Base-by-base conservation (phyloP, 2,888 invertebrate genomes). In the Athalia rosae region DNA sequence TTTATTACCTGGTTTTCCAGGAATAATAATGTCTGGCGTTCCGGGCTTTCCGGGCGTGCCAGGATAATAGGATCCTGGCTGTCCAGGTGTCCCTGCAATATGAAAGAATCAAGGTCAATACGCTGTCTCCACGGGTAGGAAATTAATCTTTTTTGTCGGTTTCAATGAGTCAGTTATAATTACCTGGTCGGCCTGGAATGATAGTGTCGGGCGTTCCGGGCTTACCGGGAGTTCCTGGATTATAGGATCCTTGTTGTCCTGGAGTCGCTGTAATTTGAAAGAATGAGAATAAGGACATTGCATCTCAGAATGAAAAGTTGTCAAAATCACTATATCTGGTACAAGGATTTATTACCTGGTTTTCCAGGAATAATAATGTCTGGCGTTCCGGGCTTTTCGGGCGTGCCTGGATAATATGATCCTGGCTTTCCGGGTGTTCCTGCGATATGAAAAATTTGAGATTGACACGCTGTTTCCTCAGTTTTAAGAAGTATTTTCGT, bases 231-330 rank as follows among this genome's bases (percentile, higher is more conserved):
- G 66, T 62, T 7, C 79, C 81, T 48, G 56, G 4, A 13, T 4
- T 11, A 11, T 13, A 6, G 11, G 56, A 56, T 56, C n/a, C 71
- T 71, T 71, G 71, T 58, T 71, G 71, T 41, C 56, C 71, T 5
- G 71, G 71, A 8, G 56, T 81, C 56, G 77, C 91, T 91, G 88
- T 83, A 61, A 82, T 82, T 4, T 85, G 86, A n/a, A 84, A 81
- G 5, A 28, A 28, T 53, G 81, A 85, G 41, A 79, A n/a, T n/a
- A n/a, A n/a, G n/a, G n/a, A n/a, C n/a, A n/a, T n/a, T n/a, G n/a
- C n/a, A n/a, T n/a, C n/a, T n/a, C n/a, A n/a, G n/a, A n/a, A n/a
- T n/a, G n/a, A n/a, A n/a, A n/a, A n/a, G n/a, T n/a, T n/a, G n/a
- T n/a, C n/a, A 15, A 15, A 15, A 15, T 15, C 15, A 15, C 15